These are phyloP conservation scores for Drosophila jambulina DNA, from an alignment of 1,140 invertebrate species.

Conservation along the genomic window DNA sequence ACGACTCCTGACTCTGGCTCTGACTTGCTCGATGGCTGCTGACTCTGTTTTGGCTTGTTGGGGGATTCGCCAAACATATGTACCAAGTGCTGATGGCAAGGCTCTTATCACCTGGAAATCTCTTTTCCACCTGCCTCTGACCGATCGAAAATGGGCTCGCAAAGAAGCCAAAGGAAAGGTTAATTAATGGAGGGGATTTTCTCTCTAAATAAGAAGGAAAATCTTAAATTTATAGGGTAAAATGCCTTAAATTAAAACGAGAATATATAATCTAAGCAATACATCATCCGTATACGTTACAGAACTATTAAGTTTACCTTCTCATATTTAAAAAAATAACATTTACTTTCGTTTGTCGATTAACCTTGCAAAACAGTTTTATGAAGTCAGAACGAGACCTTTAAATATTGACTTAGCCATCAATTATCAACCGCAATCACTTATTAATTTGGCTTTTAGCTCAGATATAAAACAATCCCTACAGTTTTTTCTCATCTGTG, in stretches of 20 bases:
- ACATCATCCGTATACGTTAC: too few relatives aligned
- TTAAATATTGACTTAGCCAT: constrained; percentile 15
- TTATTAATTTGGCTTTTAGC: constrained; percentile 42
- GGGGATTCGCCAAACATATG: constrained; percentile 5
- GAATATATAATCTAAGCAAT: too few relatives aligned
- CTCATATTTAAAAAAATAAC: not conserved
- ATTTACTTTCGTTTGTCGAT: not conserved
- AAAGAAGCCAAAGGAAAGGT: not conserved
- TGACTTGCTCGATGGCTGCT: constrained; percentile 12
- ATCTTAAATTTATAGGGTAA: not conserved
- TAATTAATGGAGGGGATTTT: not conserved
- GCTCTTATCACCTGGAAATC: constrained; percentile 7
- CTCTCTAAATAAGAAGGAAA: not conserved
- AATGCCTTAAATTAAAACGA: not conserved
- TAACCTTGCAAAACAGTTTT: not conserved
- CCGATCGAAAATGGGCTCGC: not conserved
- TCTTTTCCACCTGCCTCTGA: not conserved
- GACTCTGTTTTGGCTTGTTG: constrained; percentile 26
- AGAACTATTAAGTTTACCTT: not conserved
- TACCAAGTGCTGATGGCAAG: not conserved
- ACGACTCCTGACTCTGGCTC: constrained; percentile 31
- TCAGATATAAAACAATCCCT: constrained; percentile 1
- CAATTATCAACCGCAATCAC: constrained; percentile 52
- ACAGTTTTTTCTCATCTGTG: not conserved
- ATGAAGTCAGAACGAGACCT: too few relatives aligned